A percentile compares a stretch with the other conserved stretches of the same genome.
Conservation (phyloP, 37 sponge, comb jelly and placozoan species). For the Ianthella basta region DNA sequence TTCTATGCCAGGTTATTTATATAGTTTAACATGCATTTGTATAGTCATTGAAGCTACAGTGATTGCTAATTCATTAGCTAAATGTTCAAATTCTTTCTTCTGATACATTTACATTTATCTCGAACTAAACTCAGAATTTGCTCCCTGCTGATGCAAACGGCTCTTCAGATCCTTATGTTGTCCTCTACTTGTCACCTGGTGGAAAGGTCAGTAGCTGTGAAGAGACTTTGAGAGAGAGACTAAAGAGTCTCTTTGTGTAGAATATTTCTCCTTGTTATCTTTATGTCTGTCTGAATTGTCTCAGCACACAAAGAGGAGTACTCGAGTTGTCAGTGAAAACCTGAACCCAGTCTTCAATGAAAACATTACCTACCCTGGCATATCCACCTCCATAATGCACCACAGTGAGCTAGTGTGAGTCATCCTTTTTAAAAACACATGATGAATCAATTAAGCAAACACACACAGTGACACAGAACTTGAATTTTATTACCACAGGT, state of each 20-base stretch:
- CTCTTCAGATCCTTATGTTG: conserved; percentile 25
- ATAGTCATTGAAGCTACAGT: background rate
- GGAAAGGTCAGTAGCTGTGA: background rate
- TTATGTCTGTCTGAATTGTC: too few species aligned
- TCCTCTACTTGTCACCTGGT: conserved; percentile 4
- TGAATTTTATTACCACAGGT: background rate
- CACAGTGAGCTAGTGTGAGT: conserved; percentile 16
- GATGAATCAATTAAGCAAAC: background rate
- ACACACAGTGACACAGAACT: too few species aligned
- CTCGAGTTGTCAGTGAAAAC: background rate
- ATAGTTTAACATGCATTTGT: background rate
- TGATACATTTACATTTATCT: background rate
- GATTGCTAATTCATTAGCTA: too few species aligned
- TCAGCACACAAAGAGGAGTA: conserved; percentile 16
- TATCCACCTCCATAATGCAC: background rate
- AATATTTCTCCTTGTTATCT: too few species aligned
- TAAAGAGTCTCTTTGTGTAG: too few species aligned
- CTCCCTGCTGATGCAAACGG: conserved; percentile 21
- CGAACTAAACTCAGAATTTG: background rate
- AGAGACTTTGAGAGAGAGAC: too few species aligned
- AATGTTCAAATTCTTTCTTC: background rate
- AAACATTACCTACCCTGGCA: background rate
- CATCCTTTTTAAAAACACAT: background rate
- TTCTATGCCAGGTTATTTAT: background rate
- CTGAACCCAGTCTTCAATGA: conserved; percentile 33